Percentiles rank a stretch among this genome's conserved stretches.
phyloP scores from a whole-genome alignment of 2,113 vertebrate genomes.

The Alectura lathami region DNA sequence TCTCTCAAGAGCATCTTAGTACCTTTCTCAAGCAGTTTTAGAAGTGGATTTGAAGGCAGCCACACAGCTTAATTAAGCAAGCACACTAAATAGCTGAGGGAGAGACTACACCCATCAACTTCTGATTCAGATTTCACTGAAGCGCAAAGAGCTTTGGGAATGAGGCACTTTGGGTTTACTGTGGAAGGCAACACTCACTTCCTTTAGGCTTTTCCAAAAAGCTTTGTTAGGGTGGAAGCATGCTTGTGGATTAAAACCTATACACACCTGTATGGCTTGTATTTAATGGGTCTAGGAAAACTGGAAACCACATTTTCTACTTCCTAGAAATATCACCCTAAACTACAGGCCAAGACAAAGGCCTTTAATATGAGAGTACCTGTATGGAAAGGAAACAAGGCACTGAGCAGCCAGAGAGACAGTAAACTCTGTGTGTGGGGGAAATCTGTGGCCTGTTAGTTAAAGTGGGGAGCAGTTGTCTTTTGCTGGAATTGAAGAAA shows the following conservation, averaged over 20 bases:
- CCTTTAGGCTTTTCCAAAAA: neutral
- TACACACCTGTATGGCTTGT: neutral
- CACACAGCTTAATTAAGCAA: neutral
- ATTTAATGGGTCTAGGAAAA: neutral
- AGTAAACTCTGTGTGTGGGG: neutral
- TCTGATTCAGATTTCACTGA: neutral
- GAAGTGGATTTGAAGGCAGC: neutral
- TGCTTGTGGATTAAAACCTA: neutral
- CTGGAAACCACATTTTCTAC: neutral
- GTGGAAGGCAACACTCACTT: neutral
- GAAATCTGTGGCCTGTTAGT: neutral
- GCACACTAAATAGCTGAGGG: neutral
- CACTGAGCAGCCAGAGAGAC: neutral
- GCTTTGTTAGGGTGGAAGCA: neutral
- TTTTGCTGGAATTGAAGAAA: neutral
- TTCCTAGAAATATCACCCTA: neutral
- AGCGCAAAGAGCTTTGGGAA: neutral
- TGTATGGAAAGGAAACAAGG: neutral
- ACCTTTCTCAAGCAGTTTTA: neutral
- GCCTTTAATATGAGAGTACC: neutral
- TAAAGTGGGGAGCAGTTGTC: neutral
- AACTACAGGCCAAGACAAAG: neutral
- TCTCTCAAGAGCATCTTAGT: neutral
- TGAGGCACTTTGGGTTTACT: neutral
- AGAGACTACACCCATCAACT: neutral